Conservation (phyloP, 2,113 vertebrate genomes). For the Sinocyclocheilus grahami region DNA sequence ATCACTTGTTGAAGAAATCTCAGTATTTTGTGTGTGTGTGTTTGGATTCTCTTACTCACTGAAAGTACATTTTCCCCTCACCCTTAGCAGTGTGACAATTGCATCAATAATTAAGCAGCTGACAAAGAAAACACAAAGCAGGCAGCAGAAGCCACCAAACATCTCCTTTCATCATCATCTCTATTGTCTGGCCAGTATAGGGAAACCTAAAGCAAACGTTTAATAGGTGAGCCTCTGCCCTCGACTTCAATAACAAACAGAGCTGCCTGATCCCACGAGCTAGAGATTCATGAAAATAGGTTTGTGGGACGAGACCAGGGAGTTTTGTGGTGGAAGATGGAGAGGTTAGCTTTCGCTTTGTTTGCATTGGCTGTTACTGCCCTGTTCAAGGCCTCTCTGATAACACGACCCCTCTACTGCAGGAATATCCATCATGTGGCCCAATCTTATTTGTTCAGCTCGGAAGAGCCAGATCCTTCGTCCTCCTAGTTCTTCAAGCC, state of each 20-base stretch:
- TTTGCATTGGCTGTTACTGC: conserved; percentile 38
- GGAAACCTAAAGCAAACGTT: conserved; percentile 11
- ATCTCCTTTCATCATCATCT: conserved; percentile 31
- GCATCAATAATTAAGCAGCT: conserved; percentile 72
- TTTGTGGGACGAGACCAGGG: not conserved
- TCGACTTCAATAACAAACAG: conserved; percentile 28
- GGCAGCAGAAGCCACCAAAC: conserved; percentile 8
- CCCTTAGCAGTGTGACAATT: conserved; percentile 58
- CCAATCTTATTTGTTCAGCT: conserved; percentile 63
- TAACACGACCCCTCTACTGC: conserved; percentile 31
- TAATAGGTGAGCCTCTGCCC: not conserved
- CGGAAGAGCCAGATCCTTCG: conserved; percentile 22
- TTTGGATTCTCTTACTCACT: not conserved
- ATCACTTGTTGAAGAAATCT: not conserved
- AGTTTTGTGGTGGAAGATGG: not conserved
- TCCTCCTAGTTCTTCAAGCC: conserved; percentile 2
- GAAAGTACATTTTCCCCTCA: conserved; percentile 40
- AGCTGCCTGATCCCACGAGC: too few species aligned
- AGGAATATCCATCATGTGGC: conserved; percentile 32
- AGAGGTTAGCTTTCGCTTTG: conserved; percentile 23
- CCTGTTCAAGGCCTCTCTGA: conserved; percentile 38
- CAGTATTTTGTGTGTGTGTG: not conserved
- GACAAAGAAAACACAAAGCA: conserved; percentile 58
- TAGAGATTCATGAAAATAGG: not conserved
- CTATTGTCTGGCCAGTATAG: conserved; percentile 50